phyloP scores from a whole-genome alignment of 2,888 invertebrate species.

The Clusia tigrina region DNA sequence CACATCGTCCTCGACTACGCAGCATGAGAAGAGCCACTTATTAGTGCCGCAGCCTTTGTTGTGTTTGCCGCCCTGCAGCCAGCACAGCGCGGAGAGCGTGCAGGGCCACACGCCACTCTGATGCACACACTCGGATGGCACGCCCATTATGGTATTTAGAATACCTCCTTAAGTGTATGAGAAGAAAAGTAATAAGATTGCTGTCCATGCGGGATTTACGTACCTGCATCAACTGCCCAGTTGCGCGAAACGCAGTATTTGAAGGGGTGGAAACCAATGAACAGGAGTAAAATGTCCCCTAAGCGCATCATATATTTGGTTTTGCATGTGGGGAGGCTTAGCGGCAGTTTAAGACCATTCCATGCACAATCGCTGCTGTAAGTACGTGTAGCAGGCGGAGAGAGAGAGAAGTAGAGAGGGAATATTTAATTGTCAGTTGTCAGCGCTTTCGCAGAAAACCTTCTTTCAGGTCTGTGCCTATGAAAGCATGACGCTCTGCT shows the following conservation, averaged over 20 bases:
- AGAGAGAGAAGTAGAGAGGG: too few species aligned
- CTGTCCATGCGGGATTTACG: conserved; percentile 6
- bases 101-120: conserved; percentile 72
- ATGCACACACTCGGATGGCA: conserved; percentile 63
- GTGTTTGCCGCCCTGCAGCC: conserved; percentile 76
- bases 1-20: conserved; percentile 64
- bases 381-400: too few species aligned
- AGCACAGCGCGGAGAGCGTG: conserved; percentile 76
- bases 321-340: conserved; percentile 3
- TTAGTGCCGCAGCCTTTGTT: conserved; percentile 73
- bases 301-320: conserved; percentile 41
- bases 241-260: conserved; percentile 4
- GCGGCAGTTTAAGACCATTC: not conserved
- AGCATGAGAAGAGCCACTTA: conserved; percentile 78
- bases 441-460: not conserved
- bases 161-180: conserved; percentile 47
- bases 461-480: conserved; percentile 39
- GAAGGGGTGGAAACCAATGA: conserved; percentile 22
- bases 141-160: conserved; percentile 60
- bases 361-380: too few species aligned
- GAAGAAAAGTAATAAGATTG: not conserved
- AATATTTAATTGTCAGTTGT: too few species aligned
- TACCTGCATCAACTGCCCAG: conserved; percentile 29
- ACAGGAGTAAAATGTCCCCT: conserved; percentile 40
- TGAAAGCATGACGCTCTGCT: conserved; percentile 53